Evolutionary conservation across 2,888 invertebrate genomes (phyloP).

Genomic region (Sylvicola fuscatus): DNA sequence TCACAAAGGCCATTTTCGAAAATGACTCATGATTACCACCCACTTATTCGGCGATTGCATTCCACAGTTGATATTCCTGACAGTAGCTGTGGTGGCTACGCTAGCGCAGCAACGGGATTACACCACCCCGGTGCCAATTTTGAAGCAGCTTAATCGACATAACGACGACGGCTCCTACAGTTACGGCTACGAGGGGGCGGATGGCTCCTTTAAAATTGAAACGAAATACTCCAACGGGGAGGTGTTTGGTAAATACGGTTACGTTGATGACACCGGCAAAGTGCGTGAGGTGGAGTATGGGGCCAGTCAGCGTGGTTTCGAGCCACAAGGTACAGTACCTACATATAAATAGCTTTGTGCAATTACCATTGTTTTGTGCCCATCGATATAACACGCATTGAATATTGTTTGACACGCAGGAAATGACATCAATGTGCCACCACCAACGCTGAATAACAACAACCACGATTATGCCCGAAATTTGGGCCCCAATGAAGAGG

Average conservation of each 20-base stretch:
- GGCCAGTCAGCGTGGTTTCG: conserved; percentile 61
- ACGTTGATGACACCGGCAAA: conserved; percentile 57
- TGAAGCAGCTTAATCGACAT: conserved; percentile 67
- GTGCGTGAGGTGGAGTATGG: conserved; percentile 68
- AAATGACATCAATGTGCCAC: conserved; percentile 55
- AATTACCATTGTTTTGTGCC: not conserved
- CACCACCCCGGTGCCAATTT: conserved; percentile 58
- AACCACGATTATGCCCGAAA: conserved; percentile 31
- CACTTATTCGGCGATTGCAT: no score
- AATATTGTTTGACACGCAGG: conserved; percentile 23
- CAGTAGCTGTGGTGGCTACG: conserved; percentile 9
- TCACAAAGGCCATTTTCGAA: no score
- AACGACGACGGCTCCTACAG: conserved; percentile 79
- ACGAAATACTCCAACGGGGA: conserved; percentile 69
- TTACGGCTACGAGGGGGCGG: conserved; percentile 71
- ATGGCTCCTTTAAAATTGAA: conserved; percentile 73
- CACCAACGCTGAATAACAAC: conserved; percentile 41
- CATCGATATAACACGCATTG: not conserved
- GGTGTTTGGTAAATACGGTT: conserved; percentile 79
- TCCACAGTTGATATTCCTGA: not conserved
- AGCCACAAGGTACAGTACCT: conserved; percentile 40
- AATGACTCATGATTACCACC: no score
- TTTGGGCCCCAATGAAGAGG: conserved; percentile 36
- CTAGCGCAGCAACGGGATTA: conserved; percentile 28
- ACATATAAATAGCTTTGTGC: not conserved